Evolutionary conservation across 2,113 vertebrate species (phyloP).

Genomic region (Scolopax mira): DNA sequence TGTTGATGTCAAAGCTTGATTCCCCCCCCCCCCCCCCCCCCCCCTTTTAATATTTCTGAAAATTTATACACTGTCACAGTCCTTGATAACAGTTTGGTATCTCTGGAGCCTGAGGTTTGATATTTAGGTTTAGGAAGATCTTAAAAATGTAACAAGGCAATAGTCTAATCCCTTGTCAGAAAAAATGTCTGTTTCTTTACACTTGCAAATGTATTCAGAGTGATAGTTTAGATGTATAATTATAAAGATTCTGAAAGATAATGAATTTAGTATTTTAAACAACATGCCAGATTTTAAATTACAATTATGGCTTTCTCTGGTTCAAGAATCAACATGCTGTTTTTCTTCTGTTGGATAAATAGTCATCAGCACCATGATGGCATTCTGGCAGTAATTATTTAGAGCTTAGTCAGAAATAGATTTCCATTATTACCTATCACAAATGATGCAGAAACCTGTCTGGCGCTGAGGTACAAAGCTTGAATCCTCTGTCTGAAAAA

Average conservation of each 20-base stretch:
- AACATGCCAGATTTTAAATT: conserved; percentile 54
- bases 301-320: conserved; percentile 43
- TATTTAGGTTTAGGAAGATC: neutral
- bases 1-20: neutral
- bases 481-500: neutral
- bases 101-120: neutral
- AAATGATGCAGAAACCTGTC: neutral
- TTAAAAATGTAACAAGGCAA: conserved; percentile 22
- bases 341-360: conserved; percentile 61
- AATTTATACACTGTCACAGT: neutral
- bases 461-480: neutral
- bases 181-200: conserved; percentile 1
- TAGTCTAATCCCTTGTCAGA: neutral
- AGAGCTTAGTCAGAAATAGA: neutral
- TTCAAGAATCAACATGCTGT: conserved; percentile 26
- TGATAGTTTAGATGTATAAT: conserved; percentile 17
- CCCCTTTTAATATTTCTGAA: neutral
- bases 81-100: neutral
- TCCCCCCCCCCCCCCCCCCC: no score
- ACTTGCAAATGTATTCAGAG: conserved; percentile 52
- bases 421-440: neutral
- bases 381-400: conserved; percentile 42
- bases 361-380: conserved; percentile 10
- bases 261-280: conserved; percentile 61
- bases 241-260: conserved; percentile 44